These are phyloP conservation scores for Lasioglossum figueresi DNA, from an alignment of 2,888 invertebrate genomes.

Conservation along the genomic window DNA sequence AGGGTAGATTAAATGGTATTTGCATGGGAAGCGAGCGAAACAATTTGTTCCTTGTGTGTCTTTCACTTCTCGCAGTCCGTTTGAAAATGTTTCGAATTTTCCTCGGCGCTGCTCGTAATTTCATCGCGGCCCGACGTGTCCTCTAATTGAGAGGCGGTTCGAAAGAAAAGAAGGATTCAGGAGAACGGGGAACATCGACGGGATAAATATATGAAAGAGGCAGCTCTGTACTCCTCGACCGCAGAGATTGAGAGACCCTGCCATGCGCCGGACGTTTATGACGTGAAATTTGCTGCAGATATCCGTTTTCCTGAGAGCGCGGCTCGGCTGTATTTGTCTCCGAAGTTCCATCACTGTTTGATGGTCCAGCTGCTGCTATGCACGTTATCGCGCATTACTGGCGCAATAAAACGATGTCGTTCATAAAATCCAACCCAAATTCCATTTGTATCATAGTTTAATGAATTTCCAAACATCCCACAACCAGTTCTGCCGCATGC, in stretches of 20 bases:
- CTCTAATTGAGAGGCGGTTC: background rate
- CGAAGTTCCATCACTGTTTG: constrained; percentile 6
- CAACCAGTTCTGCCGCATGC: background rate
- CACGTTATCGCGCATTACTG: constrained; percentile 5
- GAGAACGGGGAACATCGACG: background rate
- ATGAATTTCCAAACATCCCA: background rate
- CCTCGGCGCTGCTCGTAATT: background rate
- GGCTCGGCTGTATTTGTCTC: constrained; percentile 21
- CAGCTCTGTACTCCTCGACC: background rate
- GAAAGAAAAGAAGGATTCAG: background rate
- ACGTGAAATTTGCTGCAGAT: constrained; percentile 53
- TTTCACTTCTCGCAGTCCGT: background rate
- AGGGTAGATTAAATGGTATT: background rate
- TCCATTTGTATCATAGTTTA: background rate
- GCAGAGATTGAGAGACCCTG: constrained; percentile 35
- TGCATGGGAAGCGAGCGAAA: background rate
- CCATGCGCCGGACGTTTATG: constrained; percentile 48
- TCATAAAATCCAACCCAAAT: background rate
- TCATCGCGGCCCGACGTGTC: background rate
- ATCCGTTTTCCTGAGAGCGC: constrained; percentile 40
- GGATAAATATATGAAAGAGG: constrained; percentile 43
- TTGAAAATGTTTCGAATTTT: background rate
- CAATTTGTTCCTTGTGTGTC: background rate
- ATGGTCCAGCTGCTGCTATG: background rate
- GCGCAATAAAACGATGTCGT: constrained; percentile 20